Percentiles rank a stretch among this genome's conserved stretches.
Evolutionary conservation across 1,140 invertebrate species (phyloP).

Genomic region (Hycleus cichorii): DNA sequence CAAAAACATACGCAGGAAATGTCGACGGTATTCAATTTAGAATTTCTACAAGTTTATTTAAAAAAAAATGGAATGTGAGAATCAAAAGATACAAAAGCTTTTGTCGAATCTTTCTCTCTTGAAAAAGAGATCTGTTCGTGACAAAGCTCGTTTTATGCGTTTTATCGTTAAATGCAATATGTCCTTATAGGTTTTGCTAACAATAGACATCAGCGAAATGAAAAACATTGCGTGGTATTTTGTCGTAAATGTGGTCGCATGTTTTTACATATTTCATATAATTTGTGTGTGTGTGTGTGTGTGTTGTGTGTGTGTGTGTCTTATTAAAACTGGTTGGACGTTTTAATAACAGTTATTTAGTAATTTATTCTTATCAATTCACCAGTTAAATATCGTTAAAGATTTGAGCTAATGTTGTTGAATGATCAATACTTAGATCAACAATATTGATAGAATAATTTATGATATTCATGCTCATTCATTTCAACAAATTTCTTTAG

Average conservation of each 20-base stretch:
- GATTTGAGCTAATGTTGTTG: background rate
- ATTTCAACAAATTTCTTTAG: background rate
- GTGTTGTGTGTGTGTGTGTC: conserved; percentile 19
- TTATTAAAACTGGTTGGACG: conserved; percentile 24
- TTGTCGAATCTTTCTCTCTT: too few relatives aligned
- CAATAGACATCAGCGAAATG: too few relatives aligned
- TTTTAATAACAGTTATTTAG: conserved; percentile 24
- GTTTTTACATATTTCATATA: conserved; percentile 2
- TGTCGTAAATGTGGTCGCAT: conserved; percentile 17
- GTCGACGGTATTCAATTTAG: too few relatives aligned
- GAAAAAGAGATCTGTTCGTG: background rate
- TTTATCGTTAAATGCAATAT: conserved; percentile 1
- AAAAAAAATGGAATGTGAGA: too few relatives aligned
- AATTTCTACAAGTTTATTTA: too few relatives aligned
- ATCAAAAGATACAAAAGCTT: too few relatives aligned
- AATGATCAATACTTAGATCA: background rate
- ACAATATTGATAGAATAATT: background rate
- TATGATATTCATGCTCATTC: background rate
- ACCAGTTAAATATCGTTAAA: conserved; percentile 9
- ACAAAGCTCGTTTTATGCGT: conserved; percentile 9
- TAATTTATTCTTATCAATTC: conserved; percentile 8
- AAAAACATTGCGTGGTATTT: conserved; percentile 11
- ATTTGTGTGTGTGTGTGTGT: conserved; percentile 5
- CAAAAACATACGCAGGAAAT: too few relatives aligned
- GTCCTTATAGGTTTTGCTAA: too few relatives aligned